phyloP scores from a whole-genome alignment of 1,140 invertebrate genomes.

The Monochamus saltuarius region DNA sequence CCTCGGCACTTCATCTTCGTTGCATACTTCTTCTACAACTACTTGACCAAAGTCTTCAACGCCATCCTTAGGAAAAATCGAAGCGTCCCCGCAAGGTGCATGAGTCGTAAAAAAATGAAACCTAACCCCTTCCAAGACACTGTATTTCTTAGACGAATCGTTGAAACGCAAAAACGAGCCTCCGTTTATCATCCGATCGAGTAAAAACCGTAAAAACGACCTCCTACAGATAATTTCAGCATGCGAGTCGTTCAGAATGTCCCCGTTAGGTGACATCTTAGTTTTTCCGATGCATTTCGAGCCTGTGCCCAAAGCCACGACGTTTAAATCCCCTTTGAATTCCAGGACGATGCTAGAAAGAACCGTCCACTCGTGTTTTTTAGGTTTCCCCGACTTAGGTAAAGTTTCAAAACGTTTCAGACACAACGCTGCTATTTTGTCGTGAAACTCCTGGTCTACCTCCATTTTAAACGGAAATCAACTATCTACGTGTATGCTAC shows the following conservation, averaged over 20 bases:
- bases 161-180: slow-evolving; percentile 50
- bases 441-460: slow-evolving; percentile 24
- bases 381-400: slow-evolving; percentile 81
- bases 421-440: slow-evolving; percentile 59
- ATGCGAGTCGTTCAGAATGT: slow-evolving; percentile 85
- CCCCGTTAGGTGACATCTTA: slow-evolving; percentile 67
- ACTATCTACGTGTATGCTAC: no score
- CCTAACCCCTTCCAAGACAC: slow-evolving; percentile 60
- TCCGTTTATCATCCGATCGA: slow-evolving; percentile 59
- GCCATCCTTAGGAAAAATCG: slow-evolving; percentile 71
- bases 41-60: slow-evolving; percentile 47
- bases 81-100: slow-evolving; percentile 91
- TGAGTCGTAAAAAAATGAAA: slow-evolving; percentile 89
- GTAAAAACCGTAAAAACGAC: slow-evolving; percentile 77
- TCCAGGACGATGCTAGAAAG: slow-evolving; percentile 71
- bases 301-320: slow-evolving; percentile 83
- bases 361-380: slow-evolving; percentile 77
- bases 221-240: slow-evolving; percentile 85
- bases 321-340: slow-evolving; percentile 55
- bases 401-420: slow-evolving; percentile 64
- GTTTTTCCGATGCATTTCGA: slow-evolving; percentile 85
- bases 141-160: slow-evolving; percentile 49
- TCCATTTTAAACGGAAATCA: slow-evolving; percentile 4
- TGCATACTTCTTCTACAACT: slow-evolving; percentile 13
- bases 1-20: slow-evolving; percentile 41